Evolutionary conservation across 1,140 invertebrate species (phyloP), one percentile per base, ranked within the genome.

Genomic region (Bicyclus anynana): DNA sequence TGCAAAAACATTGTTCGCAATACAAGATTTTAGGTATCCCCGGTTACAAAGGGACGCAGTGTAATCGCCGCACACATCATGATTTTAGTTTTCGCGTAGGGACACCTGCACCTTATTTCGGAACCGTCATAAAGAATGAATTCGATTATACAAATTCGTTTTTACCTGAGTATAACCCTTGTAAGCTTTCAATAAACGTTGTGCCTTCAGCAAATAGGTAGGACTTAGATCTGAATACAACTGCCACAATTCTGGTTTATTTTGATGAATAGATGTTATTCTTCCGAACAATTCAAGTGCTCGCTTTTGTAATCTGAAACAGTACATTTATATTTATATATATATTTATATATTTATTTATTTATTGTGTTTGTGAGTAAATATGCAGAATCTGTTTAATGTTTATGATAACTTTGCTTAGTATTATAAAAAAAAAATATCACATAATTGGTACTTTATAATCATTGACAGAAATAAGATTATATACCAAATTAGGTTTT

Each of bases 211-310:
- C 16, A 92, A 81, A 38, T 90, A 77, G n/a, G 90, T 89, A 1
- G 90, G 81, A n/a, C 93, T 92, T 18, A 97, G 78, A 65, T 93
- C 85, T 0, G 94, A 94, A 72, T 97, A 97, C 9, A 96, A 77
- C 71, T 93, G 91, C 96, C 96, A 97, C 26, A 97, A 71, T 29
- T 93, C 90, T 0, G 92, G 90, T 71, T 95, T 93, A 64, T 92
- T 93, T 40, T 92, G 89, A 69, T 92, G 90, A 53, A 92, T 78
- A 1, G 91, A 89, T 17, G 95, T 95, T 18, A 98, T 91, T 58
- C 95, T 91, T 1, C 95, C 97, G 76, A 98, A 93, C 18, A 98
- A 90, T 74, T 96, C 92, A 14, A 94, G 81, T 0, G 93, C 84
- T 68, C 93, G 92, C 64, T 93, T 92, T 52, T 91, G 69, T 17